These are phyloP conservation scores for Montipora capitata DNA, from an alignment of 92 coral and sea anemone genomes.

Conservation along the genomic window DNA sequence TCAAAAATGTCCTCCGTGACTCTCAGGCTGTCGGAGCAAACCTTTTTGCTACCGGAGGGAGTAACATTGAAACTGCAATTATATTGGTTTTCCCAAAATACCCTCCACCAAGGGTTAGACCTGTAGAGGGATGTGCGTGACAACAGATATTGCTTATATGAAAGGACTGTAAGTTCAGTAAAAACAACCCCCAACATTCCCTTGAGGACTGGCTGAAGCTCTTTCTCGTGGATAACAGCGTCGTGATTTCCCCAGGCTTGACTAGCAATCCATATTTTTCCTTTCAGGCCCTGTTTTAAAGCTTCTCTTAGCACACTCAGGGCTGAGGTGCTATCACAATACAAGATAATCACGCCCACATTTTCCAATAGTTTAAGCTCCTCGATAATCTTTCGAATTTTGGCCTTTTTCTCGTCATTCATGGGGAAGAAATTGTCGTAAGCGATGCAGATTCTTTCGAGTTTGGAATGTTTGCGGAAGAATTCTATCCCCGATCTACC, in stretches of 20 bases:
- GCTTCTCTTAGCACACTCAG: conserved; percentile 63
- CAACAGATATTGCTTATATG: conserved; percentile 59
- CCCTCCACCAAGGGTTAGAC: conserved; percentile 80
- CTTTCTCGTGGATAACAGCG: conserved; percentile 4
- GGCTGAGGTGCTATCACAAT: conserved; percentile 47
- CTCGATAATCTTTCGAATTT: conserved; percentile 57
- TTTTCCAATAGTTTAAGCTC: conserved; percentile 61
- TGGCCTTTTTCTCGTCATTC: conserved; percentile 19
- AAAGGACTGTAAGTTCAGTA: conserved; percentile 62
- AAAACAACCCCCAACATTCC: conserved; percentile 85
- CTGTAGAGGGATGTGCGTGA: conserved; percentile 68
- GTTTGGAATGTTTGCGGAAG: conserved; percentile 73
- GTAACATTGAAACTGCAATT: conserved; percentile 61
- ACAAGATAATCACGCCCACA: conserved; percentile 73
- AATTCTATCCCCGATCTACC: conserved; percentile 85
- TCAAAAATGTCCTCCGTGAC: conserved; percentile 60
- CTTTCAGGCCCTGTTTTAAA: conserved; percentile 43
- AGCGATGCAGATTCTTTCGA: conserved; percentile 78
- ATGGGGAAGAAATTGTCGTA: conserved; percentile 79
- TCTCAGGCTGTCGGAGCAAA: conserved; percentile 48
- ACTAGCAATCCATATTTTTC: conserved; percentile 89
- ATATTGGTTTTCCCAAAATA: conserved; percentile 80
- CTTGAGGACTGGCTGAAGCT: conserved; percentile 53
- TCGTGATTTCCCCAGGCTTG: conserved; percentile 82
- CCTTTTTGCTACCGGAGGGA: conserved; percentile 7